phyloP scores from a whole-genome alignment of 1,140 invertebrate species.

The Parapsyche elsis region DNA sequence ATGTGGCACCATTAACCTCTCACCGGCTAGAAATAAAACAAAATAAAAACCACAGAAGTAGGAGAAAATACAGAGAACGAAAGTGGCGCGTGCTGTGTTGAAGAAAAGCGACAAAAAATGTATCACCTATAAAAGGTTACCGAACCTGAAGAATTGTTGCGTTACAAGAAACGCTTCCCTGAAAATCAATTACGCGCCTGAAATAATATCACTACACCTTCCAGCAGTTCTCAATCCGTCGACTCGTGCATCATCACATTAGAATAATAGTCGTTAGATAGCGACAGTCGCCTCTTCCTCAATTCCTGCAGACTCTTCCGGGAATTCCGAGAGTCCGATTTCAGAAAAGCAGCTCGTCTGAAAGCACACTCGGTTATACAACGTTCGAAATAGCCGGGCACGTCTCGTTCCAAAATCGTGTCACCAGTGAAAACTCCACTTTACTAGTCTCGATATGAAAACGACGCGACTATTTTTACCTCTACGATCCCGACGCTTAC shows the following conservation, averaged over 20 bases:
- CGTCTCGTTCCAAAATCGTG: no score
- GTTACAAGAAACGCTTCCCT: background rate
- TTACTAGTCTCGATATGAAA: no score
- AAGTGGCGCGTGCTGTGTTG: background rate
- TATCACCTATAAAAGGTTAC: background rate
- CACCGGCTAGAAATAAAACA: constrained; percentile 32
- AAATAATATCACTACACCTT: background rate
- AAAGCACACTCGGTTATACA: no score
- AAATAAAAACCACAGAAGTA: constrained; percentile 5
- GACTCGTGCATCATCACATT: background rate
- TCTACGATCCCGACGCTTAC: no score
- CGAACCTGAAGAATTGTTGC: constrained; percentile 3
- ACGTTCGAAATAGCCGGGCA: no score
- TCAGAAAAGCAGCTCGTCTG: background rate
- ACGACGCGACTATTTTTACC: no score
- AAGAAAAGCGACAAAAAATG: background rate
- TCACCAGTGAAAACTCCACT: no score
- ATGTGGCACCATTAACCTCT: constrained; percentile 43
- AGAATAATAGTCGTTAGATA: background rate
- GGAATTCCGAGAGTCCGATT: background rate
- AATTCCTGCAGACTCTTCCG: background rate
- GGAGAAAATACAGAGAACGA: constrained; percentile 12
- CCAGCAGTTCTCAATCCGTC: background rate
- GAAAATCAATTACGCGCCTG: constrained; percentile 9
- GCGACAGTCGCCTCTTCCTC: background rate